Percentiles rank a stretch among this genome's conserved stretches.
phyloP scores from a whole-genome alignment of 2,888 invertebrate species.

The Bedellia somnulentella region DNA sequence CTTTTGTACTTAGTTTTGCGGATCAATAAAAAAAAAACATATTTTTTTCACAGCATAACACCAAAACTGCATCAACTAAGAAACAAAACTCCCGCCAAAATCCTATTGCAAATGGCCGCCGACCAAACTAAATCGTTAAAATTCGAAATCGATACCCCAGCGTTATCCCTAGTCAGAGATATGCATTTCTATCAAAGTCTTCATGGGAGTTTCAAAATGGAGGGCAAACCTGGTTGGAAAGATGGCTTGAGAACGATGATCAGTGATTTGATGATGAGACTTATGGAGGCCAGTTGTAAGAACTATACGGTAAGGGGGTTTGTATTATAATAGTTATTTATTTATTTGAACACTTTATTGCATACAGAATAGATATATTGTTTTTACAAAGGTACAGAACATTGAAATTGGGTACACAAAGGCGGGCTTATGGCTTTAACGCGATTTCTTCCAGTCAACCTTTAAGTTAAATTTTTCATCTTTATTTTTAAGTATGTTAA shows the following conservation, averaged over 20 bases:
- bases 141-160: constrained; percentile 20
- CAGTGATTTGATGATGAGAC: constrained; percentile 24
- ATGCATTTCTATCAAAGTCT: constrained; percentile 41
- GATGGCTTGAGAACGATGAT: constrained; percentile 21
- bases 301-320: constrained; percentile 65
- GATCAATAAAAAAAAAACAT: no score
- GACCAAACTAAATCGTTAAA: constrained; percentile 23
- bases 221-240: constrained; percentile 11
- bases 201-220: constrained; percentile 22
- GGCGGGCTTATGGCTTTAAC: no score
- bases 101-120: constrained; percentile 25
- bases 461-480: no score
- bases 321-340: no score
- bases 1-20: no score
- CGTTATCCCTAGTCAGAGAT: constrained; percentile 29
- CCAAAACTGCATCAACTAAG: constrained; percentile 27
- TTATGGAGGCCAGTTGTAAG: constrained; percentile 68
- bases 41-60: constrained; percentile 23
- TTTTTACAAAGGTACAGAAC: no score
- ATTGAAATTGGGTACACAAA: no score
- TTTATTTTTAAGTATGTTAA: no score
- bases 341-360: no score
- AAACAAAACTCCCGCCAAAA: constrained; percentile 22
- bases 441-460: no score
- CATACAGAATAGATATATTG: no score